A percentile compares a stretch with the other conserved stretches of the same genome.
Conservation (phyloP, 1,140 invertebrate genomes). For the Lineus longissimus region DNA sequence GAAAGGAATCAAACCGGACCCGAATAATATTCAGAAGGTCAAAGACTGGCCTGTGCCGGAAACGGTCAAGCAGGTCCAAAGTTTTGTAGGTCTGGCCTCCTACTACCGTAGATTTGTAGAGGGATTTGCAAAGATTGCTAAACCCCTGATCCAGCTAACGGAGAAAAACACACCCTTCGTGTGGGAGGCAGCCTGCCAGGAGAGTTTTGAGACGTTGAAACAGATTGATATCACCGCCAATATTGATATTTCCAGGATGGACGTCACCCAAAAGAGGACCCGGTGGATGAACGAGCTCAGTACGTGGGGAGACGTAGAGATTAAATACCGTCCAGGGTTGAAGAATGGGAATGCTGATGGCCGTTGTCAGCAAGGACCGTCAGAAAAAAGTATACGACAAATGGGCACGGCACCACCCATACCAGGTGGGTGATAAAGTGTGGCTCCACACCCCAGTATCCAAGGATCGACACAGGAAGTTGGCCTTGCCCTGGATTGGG, state of each 20-base stretch:
- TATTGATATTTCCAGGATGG: conserved; percentile 24
- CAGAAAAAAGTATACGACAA: too few species aligned
- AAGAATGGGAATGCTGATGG: conserved; percentile 12
- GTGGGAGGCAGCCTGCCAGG: conserved; percentile 16
- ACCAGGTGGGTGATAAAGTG: too few species aligned
- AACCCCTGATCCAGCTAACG: conserved; percentile 25
- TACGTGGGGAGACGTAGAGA: conserved; percentile 1
- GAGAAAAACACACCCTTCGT: conserved; percentile 9
- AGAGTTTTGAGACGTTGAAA: conserved; percentile 22
- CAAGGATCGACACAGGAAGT: too few species aligned
- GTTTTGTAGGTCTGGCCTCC: conserved; percentile 36
- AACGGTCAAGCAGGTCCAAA: conserved; percentile 28
- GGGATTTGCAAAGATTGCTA: conserved; percentile 28
- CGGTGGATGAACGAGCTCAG: neutral
- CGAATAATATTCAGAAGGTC: conserved; percentile 32
- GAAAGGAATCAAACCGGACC: conserved; percentile 28
- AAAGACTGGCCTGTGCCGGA: conserved; percentile 32
- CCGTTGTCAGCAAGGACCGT: too few species aligned
- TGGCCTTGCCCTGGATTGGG: too few species aligned
- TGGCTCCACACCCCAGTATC: too few species aligned
- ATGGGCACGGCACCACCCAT: too few species aligned
- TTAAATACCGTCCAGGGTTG: neutral
- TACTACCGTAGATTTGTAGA: conserved; percentile 33
- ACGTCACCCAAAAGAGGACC: conserved; percentile 9
- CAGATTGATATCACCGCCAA: conserved; percentile 18